A percentile compares a stretch with the other conserved stretches of the same genome.
phyloP scores from a whole-genome alignment of 2,113 vertebrate genomes.

The Megaceryle torquata region DNA sequence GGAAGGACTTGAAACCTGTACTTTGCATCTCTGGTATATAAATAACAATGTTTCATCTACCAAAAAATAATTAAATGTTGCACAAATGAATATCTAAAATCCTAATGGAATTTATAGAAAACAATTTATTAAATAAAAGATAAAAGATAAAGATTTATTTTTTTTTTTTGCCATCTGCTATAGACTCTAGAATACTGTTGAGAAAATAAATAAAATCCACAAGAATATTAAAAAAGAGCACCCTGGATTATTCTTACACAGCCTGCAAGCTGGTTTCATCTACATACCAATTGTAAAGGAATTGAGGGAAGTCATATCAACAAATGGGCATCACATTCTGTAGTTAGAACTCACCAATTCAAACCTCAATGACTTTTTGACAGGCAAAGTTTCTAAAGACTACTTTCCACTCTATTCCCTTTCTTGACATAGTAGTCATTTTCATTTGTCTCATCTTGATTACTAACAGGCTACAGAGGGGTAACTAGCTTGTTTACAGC shows the following conservation, averaged over 20 bases:
- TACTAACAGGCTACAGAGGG: background rate
- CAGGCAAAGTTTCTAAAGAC: background rate
- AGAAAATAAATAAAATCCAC: background rate
- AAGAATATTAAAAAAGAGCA: background rate
- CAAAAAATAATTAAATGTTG: background rate
- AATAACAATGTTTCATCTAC: background rate
- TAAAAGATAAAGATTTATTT: background rate
- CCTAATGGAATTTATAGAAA: conserved; percentile 34
- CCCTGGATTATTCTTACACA: background rate
- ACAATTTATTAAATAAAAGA: conserved; percentile 33
- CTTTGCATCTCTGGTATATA: background rate
- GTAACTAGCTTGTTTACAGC: background rate
- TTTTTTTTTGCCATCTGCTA: conserved; percentile 25
- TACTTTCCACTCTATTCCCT: conserved; percentile 9
- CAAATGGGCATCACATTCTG: background rate
- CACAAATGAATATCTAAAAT: conserved; percentile 30
- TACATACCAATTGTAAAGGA: background rate
- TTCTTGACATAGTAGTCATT: conserved; percentile 31
- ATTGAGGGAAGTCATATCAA: background rate
- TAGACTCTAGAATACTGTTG: background rate
- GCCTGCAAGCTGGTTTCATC: background rate
- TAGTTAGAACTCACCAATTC: background rate
- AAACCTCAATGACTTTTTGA: background rate
- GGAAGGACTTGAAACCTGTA: background rate
- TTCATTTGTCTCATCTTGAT: conserved; percentile 11